Percentiles rank a stretch among this genome's conserved stretches.
These are phyloP conservation scores for Homalodisca vitripennis DNA, from an alignment of 1,140 invertebrate species.

Conservation along the genomic window DNA sequence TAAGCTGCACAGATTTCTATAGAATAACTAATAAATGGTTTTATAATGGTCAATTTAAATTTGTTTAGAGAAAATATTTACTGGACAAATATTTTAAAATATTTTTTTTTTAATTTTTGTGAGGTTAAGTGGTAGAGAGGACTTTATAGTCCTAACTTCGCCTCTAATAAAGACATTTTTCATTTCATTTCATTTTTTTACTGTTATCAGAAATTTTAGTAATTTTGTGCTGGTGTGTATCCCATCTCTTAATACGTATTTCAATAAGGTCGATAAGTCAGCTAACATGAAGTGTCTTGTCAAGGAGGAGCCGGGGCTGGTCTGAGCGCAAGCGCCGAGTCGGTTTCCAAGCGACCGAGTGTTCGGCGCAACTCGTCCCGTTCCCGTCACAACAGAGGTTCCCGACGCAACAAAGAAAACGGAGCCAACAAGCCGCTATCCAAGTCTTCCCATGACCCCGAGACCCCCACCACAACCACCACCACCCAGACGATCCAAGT, in stretches of 20 bases:
- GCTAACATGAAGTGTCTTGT: not conserved
- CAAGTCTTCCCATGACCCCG: conserved; percentile 13
- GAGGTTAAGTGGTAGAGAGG: too few relatives aligned
- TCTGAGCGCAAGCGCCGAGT: conserved; percentile 66
- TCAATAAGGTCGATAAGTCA: not conserved
- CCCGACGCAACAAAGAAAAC: conserved; percentile 68
- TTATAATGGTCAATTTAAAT: too few relatives aligned
- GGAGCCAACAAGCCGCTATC: conserved; percentile 48
- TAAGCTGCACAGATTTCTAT: too few relatives aligned
- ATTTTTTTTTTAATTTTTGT: too few relatives aligned
- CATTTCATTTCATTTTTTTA: too few relatives aligned
- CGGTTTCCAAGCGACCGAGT: conserved; percentile 62
- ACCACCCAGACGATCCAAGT: conserved; percentile 32
- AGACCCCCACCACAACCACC: not conserved
- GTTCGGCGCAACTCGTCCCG: conserved; percentile 62
- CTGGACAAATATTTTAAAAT: too few relatives aligned
- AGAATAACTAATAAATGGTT: too few relatives aligned
- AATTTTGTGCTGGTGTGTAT: too few relatives aligned
- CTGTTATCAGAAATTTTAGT: too few relatives aligned
- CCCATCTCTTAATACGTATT: not conserved
- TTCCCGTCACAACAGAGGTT: conserved; percentile 54
- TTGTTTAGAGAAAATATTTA: too few relatives aligned
- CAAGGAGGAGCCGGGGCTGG: conserved; percentile 48
- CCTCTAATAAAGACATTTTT: too few relatives aligned
- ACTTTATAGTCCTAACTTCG: too few relatives aligned